These are phyloP conservation scores for Drosophila neonasuta DNA, from an alignment of 2,888 invertebrate species.

Conservation along the genomic window DNA sequence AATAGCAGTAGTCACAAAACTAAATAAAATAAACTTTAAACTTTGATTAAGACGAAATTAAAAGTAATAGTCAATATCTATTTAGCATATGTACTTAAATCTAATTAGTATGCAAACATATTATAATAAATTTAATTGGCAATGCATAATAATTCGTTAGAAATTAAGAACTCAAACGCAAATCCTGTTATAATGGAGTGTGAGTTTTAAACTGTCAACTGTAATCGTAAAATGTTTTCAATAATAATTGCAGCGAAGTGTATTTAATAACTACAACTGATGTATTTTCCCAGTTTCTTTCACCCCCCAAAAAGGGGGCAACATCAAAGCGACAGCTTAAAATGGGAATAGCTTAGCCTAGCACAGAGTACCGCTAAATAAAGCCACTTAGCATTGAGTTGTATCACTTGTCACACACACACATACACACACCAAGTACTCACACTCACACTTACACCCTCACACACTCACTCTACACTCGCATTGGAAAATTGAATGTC, in stretches of 20 bases:
- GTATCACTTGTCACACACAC: constrained; percentile 11
- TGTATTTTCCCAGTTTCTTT: background rate
- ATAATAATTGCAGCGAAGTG: constrained; percentile 31
- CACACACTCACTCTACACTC: constrained; percentile 2
- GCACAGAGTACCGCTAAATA: constrained; percentile 39
- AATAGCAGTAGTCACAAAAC: too few species aligned
- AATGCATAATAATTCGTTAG: too few species aligned
- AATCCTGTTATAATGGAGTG: background rate
- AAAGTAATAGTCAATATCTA: too few species aligned
- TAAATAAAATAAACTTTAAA: too few species aligned
- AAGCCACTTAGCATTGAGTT: constrained; percentile 63
- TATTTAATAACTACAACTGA: constrained; percentile 42
- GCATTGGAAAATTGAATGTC: constrained; percentile 66
- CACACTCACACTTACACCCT: constrained; percentile 9
- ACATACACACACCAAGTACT: background rate
- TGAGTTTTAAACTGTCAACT: background rate
- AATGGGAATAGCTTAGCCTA: constrained; percentile 38
- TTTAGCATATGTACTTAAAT: too few species aligned
- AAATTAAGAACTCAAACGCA: too few species aligned
- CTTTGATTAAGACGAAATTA: too few species aligned
- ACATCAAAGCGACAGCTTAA: constrained; percentile 42
- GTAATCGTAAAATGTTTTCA: constrained; percentile 6
- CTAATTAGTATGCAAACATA: too few species aligned
- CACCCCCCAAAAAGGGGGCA: background rate
- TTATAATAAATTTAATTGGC: too few species aligned